Base-by-base conservation (phyloP, 2,113 vertebrate species). In the Seriola rivoliana region DNA sequence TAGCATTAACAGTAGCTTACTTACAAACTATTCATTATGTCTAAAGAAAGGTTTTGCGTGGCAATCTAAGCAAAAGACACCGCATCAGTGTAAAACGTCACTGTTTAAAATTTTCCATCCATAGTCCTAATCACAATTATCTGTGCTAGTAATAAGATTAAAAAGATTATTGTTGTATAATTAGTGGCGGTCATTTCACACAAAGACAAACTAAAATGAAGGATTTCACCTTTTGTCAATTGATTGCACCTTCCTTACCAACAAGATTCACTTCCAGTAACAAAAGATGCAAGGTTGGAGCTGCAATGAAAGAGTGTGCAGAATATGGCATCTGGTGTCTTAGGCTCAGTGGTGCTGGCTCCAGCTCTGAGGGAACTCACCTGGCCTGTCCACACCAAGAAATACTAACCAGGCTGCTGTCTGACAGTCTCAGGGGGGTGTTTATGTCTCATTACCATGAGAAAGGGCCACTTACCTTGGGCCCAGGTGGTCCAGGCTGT, bases 401-500 rank as follows among this genome's bases (percentile, higher is more conserved):
- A 34, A 63, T 57, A 78, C 32, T 19, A 70, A 55, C 36, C 58
- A 85, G 68, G 72, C 38, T 34, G 14, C 29, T 36, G 44, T 32
- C 34, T 44, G n/a, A 46, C 17, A 48, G 34, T 69, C 52, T 58
- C 52, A 66, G 16, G 60, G n/a, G 54, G n/a, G 34, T 55, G 34
- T 66, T 74, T 70, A 36, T 17, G 16, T 42, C 66, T 44, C 19
- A 11, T 11, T 25, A 46, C 12, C 5, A 38, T 55, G 8, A 4
- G 4, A 73, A 1, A 63, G 66, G 19, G 36, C 0, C 16, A 77
- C 96, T 96, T 84, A 99, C 98, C 96, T 99, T 99, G 76, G 93
- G 94, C 81, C 98, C 98, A 84, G 96, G 96, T 81, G 95, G 88
- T 92, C 98, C 98, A 87, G 96, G 96, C 75, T 96, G 92, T 52